These are phyloP conservation scores for Drosophila takahashii DNA, from an alignment of 1,140 invertebrate species.

Conservation along the genomic window DNA sequence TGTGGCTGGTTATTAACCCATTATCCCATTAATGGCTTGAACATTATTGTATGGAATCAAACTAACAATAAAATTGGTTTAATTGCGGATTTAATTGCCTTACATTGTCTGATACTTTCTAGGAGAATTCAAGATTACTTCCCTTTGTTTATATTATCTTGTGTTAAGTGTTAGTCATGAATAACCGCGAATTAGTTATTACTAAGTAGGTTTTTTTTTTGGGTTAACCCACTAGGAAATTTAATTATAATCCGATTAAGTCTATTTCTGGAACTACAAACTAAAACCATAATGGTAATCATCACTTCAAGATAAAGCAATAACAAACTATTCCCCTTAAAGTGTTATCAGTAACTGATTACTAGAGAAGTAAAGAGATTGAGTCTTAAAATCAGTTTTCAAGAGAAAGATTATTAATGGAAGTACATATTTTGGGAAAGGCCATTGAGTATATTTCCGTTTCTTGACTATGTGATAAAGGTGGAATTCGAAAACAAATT, in stretches of 20 bases:
- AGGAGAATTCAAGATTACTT: background rate
- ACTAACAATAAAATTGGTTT: background rate
- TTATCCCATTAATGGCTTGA: conserved; percentile 3
- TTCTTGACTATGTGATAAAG: background rate
- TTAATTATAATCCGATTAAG: background rate
- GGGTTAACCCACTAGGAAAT: background rate
- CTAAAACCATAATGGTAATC: background rate
- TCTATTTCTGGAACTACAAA: background rate
- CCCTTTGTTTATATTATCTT: background rate
- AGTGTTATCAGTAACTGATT: background rate
- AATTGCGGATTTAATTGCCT: conserved; percentile 1
- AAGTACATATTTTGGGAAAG: background rate
- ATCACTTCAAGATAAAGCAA: background rate
- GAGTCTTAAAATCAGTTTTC: background rate
- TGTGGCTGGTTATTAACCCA: background rate
- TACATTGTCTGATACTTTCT: background rate
- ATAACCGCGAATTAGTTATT: background rate
- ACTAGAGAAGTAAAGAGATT: background rate
- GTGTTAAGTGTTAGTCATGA: too few species aligned
- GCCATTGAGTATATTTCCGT: background rate
- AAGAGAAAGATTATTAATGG: background rate
- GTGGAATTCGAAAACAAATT: background rate
- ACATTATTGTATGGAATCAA: background rate
- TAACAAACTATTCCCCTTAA: background rate
- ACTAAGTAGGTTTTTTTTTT: background rate